A percentile compares a stretch with the other conserved stretches of the same genome.
These are phyloP conservation scores for Sesia bembeciformis DNA, from an alignment of 2,888 invertebrate species.

Conservation along the genomic window DNA sequence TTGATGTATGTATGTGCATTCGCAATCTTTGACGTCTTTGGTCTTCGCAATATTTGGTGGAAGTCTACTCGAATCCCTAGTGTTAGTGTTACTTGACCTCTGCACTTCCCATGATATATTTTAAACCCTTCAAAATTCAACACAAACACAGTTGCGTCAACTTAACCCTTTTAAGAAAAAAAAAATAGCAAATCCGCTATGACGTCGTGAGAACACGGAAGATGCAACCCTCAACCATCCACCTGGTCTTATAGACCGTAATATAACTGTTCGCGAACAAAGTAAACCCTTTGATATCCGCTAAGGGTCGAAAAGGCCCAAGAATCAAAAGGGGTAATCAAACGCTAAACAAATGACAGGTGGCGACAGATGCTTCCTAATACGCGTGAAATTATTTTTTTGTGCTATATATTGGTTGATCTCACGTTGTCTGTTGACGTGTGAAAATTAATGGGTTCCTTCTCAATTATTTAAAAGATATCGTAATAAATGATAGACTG, in stretches of 20 bases:
- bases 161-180: constrained; percentile 24
- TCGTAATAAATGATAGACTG: constrained; percentile 7
- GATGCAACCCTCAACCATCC: constrained; percentile 32
- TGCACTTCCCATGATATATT: constrained; percentile 1
- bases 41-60: no score
- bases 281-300: constrained; percentile 56
- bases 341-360: constrained; percentile 53
- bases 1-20: no score
- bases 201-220: constrained; percentile 61
- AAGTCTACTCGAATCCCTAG: no score
- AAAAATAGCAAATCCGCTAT: constrained; percentile 36
- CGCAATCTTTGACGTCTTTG: no score
- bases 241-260: constrained; percentile 53
- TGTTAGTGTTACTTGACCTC: constrained; percentile 6
- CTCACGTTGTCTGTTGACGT: constrained; percentile 36
- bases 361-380: constrained; percentile 65
- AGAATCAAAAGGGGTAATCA: constrained; percentile 42
- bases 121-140: constrained; percentile 12
- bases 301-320: constrained; percentile 38
- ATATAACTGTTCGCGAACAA: constrained; percentile 59
- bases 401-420: constrained; percentile 18
- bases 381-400: constrained; percentile 68
- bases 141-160: constrained; percentile 41
- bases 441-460: constrained; percentile 59
- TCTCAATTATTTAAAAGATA: constrained; percentile 27